A percentile compares a stretch with the other conserved stretches of the same genome.
phyloP scores from a whole-genome alignment of 2,113 vertebrate species.

The Burhinus oedicnemus region DNA sequence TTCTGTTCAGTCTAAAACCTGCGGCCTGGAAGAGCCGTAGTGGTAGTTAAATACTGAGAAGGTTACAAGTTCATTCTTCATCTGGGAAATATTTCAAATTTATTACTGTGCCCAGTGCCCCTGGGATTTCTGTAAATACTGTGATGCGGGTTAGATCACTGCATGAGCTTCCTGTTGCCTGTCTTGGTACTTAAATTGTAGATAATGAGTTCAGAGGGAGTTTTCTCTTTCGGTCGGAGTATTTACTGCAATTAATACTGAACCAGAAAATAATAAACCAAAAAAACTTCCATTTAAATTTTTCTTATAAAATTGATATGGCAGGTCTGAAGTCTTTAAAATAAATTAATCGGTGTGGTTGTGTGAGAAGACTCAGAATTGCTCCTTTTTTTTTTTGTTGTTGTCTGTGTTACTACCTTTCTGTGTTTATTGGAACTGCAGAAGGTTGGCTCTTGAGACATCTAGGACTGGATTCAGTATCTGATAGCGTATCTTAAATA shows the following conservation, averaged over 20 bases:
- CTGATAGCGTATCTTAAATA: background rate
- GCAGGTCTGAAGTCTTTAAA: background rate
- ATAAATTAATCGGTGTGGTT: background rate
- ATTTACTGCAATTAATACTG: background rate
- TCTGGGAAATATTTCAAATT: conserved; percentile 72
- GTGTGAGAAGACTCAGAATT: background rate
- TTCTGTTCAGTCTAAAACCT: conserved; percentile 34
- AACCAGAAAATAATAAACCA: background rate
- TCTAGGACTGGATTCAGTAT: background rate
- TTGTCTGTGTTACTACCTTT: background rate
- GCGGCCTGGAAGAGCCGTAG: conserved; percentile 42
- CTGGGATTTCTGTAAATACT: conserved; percentile 32
- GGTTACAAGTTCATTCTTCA: conserved; percentile 78
- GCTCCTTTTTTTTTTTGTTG: background rate
- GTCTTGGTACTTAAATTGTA: background rate
- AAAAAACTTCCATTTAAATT: conserved; percentile 23
- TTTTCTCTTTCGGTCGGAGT: conserved; percentile 31
- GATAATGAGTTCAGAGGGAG: conserved; percentile 1
- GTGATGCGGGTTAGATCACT: conserved; percentile 41
- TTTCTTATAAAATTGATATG: background rate
- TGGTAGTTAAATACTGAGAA: conserved; percentile 45
- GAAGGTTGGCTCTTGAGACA: background rate
- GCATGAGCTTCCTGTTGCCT: conserved; percentile 62
- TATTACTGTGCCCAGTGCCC: conserved; percentile 26
- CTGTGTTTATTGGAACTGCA: background rate